phyloP scores from a whole-genome alignment of 2,113 vertebrate genomes.

The Oncorhynchus nerka region DNA sequence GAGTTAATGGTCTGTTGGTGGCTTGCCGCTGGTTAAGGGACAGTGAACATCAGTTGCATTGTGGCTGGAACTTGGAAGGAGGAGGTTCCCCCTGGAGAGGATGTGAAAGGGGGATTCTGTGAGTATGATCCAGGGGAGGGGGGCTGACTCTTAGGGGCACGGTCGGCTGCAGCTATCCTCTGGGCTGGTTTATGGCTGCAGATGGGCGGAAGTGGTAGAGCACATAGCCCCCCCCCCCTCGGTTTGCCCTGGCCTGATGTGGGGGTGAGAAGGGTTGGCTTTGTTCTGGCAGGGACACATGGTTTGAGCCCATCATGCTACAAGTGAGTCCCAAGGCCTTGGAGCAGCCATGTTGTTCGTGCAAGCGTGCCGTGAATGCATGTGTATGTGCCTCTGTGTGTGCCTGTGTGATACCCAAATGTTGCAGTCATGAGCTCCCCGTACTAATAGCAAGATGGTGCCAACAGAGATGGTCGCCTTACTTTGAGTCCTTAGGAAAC shows the following conservation, averaged over 20 bases:
- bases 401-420: constrained; percentile 26
- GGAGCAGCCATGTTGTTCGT: background rate
- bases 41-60: background rate
- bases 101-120: background rate
- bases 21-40: background rate
- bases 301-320: background rate
- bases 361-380: background rate
- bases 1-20: background rate
- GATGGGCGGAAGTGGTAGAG: background rate
- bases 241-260: background rate
- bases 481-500: no score
- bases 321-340: background rate
- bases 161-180: background rate
- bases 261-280: background rate
- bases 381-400: constrained; percentile 4
- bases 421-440: constrained; percentile 13
- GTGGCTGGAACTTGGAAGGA: no score
- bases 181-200: background rate
- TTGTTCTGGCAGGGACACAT: background rate
- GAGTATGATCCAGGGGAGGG: background rate
- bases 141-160: background rate
- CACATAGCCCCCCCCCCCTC: background rate
- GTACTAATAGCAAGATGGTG: no score
- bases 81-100: background rate
- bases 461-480: no score